These are phyloP conservation scores for Bungarus multicinctus DNA, from an alignment of 2,113 vertebrate genomes.

Conservation along the genomic window DNA sequence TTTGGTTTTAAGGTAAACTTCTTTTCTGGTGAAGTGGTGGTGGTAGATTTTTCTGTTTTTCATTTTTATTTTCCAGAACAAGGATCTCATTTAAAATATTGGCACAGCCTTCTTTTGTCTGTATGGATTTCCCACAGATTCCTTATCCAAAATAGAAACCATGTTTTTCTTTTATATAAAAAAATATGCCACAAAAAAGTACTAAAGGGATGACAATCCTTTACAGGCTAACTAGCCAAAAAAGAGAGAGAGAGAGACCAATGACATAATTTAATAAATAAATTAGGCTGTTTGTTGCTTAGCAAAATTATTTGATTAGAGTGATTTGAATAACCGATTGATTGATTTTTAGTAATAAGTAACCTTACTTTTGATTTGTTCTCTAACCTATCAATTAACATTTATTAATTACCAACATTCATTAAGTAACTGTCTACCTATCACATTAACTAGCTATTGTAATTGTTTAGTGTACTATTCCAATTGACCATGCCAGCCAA, in stretches of 20 bases:
- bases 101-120: neutral
- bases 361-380: too few species aligned
- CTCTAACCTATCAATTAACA: too few species aligned
- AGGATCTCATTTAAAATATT: conserved; percentile 5
- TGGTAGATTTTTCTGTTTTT: neutral
- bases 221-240: neutral
- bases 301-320: too few species aligned
- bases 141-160: neutral
- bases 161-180: neutral
- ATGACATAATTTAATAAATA: neutral
- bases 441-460: too few species aligned
- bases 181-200: neutral
- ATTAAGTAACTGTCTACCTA: too few species aligned
- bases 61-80: neutral
- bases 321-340: too few species aligned
- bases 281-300: too few species aligned
- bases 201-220: neutral
- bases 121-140: neutral
- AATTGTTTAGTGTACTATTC: too few species aligned
- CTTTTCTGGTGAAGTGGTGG: neutral
- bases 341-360: too few species aligned
- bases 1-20: neutral
- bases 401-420: too few species aligned
- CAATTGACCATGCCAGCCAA: too few species aligned
- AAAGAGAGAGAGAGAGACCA: neutral